A percentile compares a stretch with the other conserved stretches of the same genome.
phyloP scores from a whole-genome alignment of 2,113 vertebrate species.

The Aphyosemion australe region DNA sequence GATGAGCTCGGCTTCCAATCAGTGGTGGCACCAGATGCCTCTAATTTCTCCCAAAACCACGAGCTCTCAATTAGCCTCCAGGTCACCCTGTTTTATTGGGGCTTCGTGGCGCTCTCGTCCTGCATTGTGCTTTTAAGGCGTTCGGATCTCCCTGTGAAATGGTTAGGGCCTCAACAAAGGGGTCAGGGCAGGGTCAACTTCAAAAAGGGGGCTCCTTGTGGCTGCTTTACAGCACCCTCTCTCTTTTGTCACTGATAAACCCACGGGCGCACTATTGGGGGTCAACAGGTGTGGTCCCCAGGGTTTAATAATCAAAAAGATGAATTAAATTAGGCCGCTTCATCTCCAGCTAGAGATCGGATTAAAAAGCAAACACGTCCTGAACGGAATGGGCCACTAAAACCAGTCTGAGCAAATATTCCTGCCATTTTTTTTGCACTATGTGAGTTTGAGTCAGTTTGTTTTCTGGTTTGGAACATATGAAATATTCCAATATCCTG shows the following conservation, averaged over 20 bases:
- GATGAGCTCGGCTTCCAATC: constrained; percentile 44
- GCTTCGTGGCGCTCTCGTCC: constrained; percentile 55
- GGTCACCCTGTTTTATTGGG: constrained; percentile 76
- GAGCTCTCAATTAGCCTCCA: constrained; percentile 74
- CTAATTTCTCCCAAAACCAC: constrained; percentile 66
- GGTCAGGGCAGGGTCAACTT: constrained; percentile 76
- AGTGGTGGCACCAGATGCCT: constrained; percentile 54
- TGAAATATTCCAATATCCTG: constrained; percentile 56
- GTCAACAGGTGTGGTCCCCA: constrained; percentile 75
- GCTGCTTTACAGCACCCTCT: constrained; percentile 69
- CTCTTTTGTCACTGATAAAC: constrained; percentile 59
- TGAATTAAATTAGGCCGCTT: constrained; percentile 24
- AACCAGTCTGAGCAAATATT: constrained; percentile 32
- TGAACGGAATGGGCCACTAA: constrained; percentile 25
- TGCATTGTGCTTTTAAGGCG: constrained; percentile 69
- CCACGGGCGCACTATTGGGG: constrained; percentile 57
- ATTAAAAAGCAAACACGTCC: constrained; percentile 14
- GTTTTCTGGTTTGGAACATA: constrained; percentile 47
- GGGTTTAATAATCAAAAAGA: constrained; percentile 22
- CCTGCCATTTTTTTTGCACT: constrained; percentile 35
- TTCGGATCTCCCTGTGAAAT: constrained; percentile 76
- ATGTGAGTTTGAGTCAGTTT: constrained; percentile 64
- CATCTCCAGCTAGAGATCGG: background rate
- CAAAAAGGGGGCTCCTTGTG: constrained; percentile 60
- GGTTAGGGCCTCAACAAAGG: constrained; percentile 71